Conservation (phyloP, 2,888 invertebrate genomes). For the Eupsilia transversa region DNA sequence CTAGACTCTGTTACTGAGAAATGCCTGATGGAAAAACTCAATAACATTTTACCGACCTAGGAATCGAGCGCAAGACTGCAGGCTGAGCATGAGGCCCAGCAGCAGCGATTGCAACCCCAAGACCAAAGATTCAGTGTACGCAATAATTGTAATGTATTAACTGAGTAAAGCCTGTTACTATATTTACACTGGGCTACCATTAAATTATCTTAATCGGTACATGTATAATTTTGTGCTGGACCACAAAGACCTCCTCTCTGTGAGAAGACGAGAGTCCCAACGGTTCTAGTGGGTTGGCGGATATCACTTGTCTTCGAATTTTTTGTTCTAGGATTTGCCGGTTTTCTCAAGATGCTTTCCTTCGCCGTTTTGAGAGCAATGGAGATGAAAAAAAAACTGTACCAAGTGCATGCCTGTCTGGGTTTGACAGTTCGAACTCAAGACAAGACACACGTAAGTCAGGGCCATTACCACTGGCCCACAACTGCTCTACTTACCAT, state of each 20-base stretch:
- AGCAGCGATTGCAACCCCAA: too few species aligned
- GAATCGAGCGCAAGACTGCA: neutral
- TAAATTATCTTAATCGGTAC: neutral
- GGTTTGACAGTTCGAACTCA: too few species aligned
- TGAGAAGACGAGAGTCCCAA: neutral
- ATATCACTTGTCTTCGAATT: neutral
- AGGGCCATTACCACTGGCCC: neutral
- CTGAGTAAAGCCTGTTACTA: neutral
- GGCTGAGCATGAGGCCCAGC: too few species aligned
- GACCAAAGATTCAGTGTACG: neutral
- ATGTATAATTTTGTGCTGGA: neutral
- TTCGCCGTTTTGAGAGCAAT: neutral
- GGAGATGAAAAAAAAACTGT: neutral
- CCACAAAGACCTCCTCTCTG: neutral
- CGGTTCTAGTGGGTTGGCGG: too few species aligned
- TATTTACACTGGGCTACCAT: neutral
- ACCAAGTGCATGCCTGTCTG: neutral
- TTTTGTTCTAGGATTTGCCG: neutral
- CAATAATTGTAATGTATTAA: neutral
- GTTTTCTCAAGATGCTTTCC: neutral
- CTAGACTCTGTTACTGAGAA: neutral
- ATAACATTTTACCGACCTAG: neutral
- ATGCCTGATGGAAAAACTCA: neutral
- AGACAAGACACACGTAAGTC: neutral
- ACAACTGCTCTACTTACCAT: neutral